These are phyloP conservation scores for Taxidea taxus DNA, from an alignment of 2,113 vertebrate genomes.

Conservation along the genomic window DNA sequence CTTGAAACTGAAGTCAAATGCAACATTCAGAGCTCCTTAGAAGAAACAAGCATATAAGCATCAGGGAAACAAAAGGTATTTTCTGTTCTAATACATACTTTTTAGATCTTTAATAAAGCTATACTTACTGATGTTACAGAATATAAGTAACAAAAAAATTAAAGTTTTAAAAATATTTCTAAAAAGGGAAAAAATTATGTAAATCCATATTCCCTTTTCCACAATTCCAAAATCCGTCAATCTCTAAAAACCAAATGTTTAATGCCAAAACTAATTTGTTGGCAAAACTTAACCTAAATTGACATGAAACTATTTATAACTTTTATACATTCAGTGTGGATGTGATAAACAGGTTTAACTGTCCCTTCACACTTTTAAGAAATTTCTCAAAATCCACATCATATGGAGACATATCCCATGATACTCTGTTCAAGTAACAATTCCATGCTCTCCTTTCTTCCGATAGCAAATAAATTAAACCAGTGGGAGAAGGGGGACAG, in stretches of 20 bases:
- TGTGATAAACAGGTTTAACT: not conserved
- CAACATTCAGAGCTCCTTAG: not conserved
- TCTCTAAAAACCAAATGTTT: not conserved
- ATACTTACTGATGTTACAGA: not conserved
- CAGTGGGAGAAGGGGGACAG: not conserved
- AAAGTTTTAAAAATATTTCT: not conserved
- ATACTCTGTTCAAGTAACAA: not conserved
- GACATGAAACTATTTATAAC: not conserved
- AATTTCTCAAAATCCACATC: not conserved
- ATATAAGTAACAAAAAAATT: not conserved
- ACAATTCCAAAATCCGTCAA: conserved; percentile 2
- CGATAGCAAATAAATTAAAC: not conserved
- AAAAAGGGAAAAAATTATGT: not conserved
- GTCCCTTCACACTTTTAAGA: not conserved
- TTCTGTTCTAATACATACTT: not conserved
- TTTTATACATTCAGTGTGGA: conserved; percentile 5
- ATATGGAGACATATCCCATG: not conserved
- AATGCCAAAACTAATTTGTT: conserved; percentile 31
- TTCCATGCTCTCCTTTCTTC: conserved; percentile 12
- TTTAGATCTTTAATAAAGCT: not conserved
- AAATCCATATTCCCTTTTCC: not conserved
- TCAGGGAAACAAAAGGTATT: not conserved
- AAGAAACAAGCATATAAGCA: conserved; percentile 24
- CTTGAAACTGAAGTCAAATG: conserved; percentile 37
- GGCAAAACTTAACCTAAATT: conserved; percentile 1